Conservation (phyloP, 2,113 vertebrate genomes). For the Lota lota region DNA sequence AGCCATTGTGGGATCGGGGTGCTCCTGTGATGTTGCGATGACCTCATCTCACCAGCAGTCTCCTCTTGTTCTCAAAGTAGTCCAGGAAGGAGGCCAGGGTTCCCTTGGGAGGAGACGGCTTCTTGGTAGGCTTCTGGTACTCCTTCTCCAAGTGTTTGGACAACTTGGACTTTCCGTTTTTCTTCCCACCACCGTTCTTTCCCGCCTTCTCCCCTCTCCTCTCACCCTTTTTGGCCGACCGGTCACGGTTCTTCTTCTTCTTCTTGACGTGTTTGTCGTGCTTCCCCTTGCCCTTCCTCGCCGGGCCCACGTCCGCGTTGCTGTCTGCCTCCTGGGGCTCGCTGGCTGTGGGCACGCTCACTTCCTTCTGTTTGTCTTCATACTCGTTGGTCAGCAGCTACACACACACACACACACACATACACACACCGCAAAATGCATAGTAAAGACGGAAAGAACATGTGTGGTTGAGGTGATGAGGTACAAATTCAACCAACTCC, state of each 20-base stretch:
- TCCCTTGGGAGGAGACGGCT: conserved; percentile 70
- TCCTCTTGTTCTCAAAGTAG: conserved; percentile 90
- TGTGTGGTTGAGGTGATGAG: no score
- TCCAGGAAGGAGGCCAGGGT: conserved; percentile 80
- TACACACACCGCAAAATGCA: no score
- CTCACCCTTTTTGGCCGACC: conserved; percentile 76
- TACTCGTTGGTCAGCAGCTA: conserved; percentile 83
- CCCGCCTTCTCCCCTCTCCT: conserved; percentile 78
- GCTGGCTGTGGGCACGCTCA: conserved; percentile 61
- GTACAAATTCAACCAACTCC: no score
- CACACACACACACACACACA: no score
- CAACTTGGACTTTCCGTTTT: conserved; percentile 77
- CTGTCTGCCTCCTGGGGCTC: conserved; percentile 72
- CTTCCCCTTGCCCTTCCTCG: conserved; percentile 80
- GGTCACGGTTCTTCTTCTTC: conserved; percentile 75
- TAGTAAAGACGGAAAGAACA: no score
- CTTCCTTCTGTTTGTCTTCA: conserved; percentile 79
- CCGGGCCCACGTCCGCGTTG: conserved; percentile 55
- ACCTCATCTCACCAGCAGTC: conserved; percentile 87
- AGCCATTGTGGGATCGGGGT: neutral
- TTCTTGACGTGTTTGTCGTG: conserved; percentile 83
- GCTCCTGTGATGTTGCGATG: neutral
- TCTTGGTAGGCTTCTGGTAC: conserved; percentile 77
- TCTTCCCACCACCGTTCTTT: conserved; percentile 85
- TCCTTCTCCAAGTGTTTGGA: conserved; percentile 74